These are phyloP conservation scores for Ectemnius continuus DNA, from an alignment of 2,888 invertebrate genomes.

Conservation along the genomic window DNA sequence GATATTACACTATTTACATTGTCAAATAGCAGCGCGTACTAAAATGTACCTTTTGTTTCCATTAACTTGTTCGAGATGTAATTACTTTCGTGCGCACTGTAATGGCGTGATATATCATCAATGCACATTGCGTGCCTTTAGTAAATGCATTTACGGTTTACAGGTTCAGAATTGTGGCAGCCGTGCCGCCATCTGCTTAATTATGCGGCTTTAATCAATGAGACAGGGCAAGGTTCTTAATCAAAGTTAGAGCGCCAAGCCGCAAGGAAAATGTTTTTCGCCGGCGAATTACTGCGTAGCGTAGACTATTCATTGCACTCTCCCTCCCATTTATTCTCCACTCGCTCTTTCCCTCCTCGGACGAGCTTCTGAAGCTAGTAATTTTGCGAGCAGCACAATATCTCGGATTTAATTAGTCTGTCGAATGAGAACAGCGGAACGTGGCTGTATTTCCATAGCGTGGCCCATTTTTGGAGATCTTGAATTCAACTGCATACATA, in stretches of 20 bases:
- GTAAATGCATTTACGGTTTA: no score
- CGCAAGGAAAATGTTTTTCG: constrained; percentile 31
- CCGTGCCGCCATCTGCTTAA: constrained; percentile 18
- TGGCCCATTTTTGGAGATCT: constrained; percentile 26
- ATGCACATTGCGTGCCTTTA: no score
- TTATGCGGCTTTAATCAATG: constrained; percentile 36
- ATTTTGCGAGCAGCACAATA: constrained; percentile 61
- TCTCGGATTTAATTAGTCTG: constrained; percentile 62
- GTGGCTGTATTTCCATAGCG: constrained; percentile 29
- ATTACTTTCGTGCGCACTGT: no score
- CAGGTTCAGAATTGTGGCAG: no score
- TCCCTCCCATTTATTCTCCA: background rate
- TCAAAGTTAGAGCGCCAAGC: background rate
- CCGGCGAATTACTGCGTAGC: constrained; percentile 26
- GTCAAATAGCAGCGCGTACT: no score
- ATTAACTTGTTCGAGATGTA: no score
- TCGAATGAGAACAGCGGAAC: constrained; percentile 58
- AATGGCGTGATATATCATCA: no score
- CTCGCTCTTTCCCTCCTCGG: background rate
- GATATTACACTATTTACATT: no score
- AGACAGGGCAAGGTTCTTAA: constrained; percentile 14
- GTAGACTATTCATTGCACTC: constrained; percentile 29
- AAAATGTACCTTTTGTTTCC: no score
- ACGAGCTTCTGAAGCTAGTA: constrained; percentile 32
- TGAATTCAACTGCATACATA: constrained; percentile 40